Conservation (phyloP, 2,113 vertebrate species). For the Phyllopteryx taeniolatus region DNA sequence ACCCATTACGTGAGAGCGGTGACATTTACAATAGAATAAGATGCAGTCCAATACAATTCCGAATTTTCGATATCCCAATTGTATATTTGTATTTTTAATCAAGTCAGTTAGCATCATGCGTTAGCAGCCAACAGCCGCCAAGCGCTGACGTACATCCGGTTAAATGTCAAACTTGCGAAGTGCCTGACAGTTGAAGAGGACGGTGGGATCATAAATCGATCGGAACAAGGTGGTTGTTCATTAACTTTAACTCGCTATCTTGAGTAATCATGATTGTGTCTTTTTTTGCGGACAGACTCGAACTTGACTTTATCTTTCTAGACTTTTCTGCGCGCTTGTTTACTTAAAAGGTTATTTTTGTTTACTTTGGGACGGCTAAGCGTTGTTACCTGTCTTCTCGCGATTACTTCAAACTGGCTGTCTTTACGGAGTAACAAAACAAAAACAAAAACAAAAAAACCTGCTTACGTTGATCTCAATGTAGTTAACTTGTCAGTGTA, state of each 20-base stretch:
- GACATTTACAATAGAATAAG: background rate
- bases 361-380: slow-evolving; percentile 11
- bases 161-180: slow-evolving; percentile 53
- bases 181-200: slow-evolving; percentile 20
- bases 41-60: background rate
- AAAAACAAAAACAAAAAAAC: background rate
- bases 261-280: accelerated
- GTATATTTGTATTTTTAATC: background rate
- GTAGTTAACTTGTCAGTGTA: background rate
- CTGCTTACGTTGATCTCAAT: background rate
- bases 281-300: background rate
- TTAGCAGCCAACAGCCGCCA: background rate
- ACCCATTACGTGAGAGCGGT: background rate
- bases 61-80: background rate
- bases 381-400: background rate
- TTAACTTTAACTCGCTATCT: background rate
- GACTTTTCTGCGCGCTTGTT: slow-evolving; percentile 19
- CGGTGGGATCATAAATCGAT: background rate
- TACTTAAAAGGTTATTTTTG: slow-evolving; percentile 16
- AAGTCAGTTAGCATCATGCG: background rate
- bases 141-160: slow-evolving; percentile 65
- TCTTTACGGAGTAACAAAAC: background rate
- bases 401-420: background rate
- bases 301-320: background rate
- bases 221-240: slow-evolving; percentile 34